phyloP scores from a whole-genome alignment of 2,888 invertebrate species.

The Hypselothyrea guttata region DNA sequence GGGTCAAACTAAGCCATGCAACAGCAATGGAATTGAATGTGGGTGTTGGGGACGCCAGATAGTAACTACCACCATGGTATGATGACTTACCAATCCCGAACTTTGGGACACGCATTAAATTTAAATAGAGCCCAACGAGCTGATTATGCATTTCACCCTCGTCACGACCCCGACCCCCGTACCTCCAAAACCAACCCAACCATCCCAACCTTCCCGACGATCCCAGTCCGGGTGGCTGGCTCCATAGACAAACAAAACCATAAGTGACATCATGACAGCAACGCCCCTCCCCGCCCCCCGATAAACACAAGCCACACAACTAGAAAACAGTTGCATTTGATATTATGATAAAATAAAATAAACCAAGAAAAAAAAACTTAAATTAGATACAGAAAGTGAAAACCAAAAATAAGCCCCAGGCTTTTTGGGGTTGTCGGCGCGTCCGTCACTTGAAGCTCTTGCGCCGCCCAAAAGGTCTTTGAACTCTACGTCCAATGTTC shows the following conservation, averaged over 20 bases:
- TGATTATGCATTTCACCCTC: constrained; percentile 72
- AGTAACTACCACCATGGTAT: constrained; percentile 41
- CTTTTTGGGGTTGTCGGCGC: constrained; percentile 61
- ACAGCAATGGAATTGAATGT: constrained; percentile 50
- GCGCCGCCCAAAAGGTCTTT: constrained; percentile 71
- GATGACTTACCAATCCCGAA: constrained; percentile 20
- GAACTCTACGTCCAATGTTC: constrained; percentile 73
- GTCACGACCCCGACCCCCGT: background rate
- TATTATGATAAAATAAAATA: no score
- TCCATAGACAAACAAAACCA: constrained; percentile 34
- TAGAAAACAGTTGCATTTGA: constrained; percentile 69
- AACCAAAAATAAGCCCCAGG: constrained; percentile 35
- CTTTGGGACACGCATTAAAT: constrained; percentile 55
- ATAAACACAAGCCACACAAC: constrained; percentile 41
- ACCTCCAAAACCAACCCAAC: background rate
- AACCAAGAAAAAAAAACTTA: constrained; percentile 22
- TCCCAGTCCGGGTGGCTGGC: constrained; percentile 2
- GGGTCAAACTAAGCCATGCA: constrained; percentile 51
- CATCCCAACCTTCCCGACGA: background rate
- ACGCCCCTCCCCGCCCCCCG: constrained; percentile 1
- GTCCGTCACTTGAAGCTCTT: constrained; percentile 13
- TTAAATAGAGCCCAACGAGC: constrained; percentile 24
- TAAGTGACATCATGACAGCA: constrained; percentile 62
- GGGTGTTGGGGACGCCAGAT: background rate
- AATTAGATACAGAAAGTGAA: constrained; percentile 67